Base-by-base conservation (phyloP, 2,888 invertebrate genomes). In the Cremastinae sp. region DNA sequence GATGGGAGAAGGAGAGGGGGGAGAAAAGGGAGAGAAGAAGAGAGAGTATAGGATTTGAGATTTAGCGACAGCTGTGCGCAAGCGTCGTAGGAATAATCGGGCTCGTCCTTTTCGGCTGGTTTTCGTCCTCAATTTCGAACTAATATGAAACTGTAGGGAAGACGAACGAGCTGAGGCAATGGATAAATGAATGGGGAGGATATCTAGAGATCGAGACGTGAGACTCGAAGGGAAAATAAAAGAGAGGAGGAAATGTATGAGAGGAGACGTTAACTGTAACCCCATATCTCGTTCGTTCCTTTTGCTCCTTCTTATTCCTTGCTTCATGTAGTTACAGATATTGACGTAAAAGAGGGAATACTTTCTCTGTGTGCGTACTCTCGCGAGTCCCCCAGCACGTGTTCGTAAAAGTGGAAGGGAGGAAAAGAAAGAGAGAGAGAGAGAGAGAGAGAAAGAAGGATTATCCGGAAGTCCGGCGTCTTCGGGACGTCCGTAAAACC, bases 61-160 rank as follows among this genome's bases (percentile, higher is more conserved):
- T 71, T 74, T 71, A 62, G 74, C 75, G 69, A 64, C 66, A 74
- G 66, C 59, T 49, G 64, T 43, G 45, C 73, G 59, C 64, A 28
- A 20, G 47, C 64, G 66, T 53, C 38, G 49, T 18, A 47, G 56
- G 43, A 74, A 68, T 77, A 61, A 65, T 61, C 49, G 69, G 49
- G 38, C 47, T 34, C 34, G 61, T 59, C 14, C 34, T 56, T 20
- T 61, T 56, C 61, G 64, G 64, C 68, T 76, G 34, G 18, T 56
- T 38, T 62, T 72, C 78, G 74, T 65, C 79, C 78, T 81, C 80
- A 80, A 82, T 81, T 79, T 78, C 82, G 74, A 87, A 88, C 86
- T 87, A 88, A 88, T 88, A 88, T 88, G 85, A 83, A 88, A 86
- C 86, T 87, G 81, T 61, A 53, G 68, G 81, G 84, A 85, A 84